Conservation (phyloP, 2,113 vertebrate genomes). For the Trinectes maculatus region DNA sequence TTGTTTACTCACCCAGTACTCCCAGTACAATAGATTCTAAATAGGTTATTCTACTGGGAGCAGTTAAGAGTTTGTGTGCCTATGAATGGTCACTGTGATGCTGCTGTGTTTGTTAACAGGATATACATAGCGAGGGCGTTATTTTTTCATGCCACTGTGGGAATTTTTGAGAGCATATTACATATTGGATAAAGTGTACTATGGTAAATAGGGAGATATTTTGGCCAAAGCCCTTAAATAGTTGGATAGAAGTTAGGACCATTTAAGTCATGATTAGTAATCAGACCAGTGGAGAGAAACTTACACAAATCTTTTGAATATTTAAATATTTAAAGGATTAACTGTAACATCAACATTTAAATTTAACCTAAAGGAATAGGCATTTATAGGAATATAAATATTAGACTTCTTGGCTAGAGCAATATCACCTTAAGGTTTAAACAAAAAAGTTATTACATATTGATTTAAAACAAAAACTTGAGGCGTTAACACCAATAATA, state of each 20-base stretch:
- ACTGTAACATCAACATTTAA: too few species aligned
- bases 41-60: too few species aligned
- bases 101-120: background rate
- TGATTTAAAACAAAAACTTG: too few species aligned
- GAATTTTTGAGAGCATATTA: slow-evolving; percentile 1
- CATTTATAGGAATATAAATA: background rate
- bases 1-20: too few species aligned
- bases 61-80: too few species aligned
- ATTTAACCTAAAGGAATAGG: background rate
- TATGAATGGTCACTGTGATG: too few species aligned
- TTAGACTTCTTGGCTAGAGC: background rate
- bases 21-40: too few species aligned
- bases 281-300: background rate
- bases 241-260: background rate
- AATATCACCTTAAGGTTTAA: background rate
- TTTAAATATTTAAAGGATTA: too few species aligned
- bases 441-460: background rate
- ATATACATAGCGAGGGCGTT: background rate
- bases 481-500: background rate
- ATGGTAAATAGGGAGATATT: background rate
- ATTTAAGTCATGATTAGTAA: background rate
- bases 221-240: background rate
- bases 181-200: background rate
- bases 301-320: too few species aligned
- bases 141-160: background rate